phyloP scores from a whole-genome alignment of 2,113 vertebrate genomes.

The Grammomys dolichurus region DNA sequence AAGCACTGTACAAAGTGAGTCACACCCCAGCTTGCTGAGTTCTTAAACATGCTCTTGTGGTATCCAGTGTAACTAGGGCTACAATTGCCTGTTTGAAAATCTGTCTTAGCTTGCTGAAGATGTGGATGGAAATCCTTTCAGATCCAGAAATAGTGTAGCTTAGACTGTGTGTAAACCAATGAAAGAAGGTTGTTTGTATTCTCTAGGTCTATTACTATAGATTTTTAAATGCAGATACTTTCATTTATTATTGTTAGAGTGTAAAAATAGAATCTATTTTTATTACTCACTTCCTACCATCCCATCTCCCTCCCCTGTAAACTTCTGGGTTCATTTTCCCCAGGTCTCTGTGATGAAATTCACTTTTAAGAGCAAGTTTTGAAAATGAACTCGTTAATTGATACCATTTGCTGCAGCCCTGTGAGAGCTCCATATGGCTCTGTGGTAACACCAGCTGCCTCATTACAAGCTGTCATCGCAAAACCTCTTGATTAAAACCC shows the following conservation, averaged over 20 bases:
- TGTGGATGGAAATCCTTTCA: constrained; percentile 9
- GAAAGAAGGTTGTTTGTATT: constrained; percentile 62
- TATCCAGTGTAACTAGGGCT: not conserved
- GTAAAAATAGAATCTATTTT: constrained; percentile 57
- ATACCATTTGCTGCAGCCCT: constrained; percentile 67
- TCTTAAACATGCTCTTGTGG: constrained; percentile 36
- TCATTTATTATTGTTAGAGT: constrained; percentile 44
- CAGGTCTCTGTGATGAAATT: constrained; percentile 67
- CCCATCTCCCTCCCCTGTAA: not conserved
- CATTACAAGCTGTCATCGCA: constrained; percentile 80
- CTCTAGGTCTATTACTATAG: constrained; percentile 18
- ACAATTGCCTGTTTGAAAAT: constrained; percentile 14
- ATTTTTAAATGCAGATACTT: constrained; percentile 60
- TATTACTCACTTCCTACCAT: constrained; percentile 62
- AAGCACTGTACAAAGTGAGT: not conserved
- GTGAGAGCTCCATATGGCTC: constrained; percentile 63
- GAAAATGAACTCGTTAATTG: constrained; percentile 74
- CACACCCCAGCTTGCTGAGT: not conserved
- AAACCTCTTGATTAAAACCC: constrained; percentile 81
- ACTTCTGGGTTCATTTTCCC: constrained; percentile 60
- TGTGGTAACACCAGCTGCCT: constrained; percentile 80
- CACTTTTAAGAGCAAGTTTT: constrained; percentile 69
- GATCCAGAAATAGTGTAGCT: not conserved
- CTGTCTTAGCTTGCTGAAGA: constrained; percentile 51
- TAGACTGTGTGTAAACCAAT: constrained; percentile 49